Conservation (phyloP, 2,888 invertebrate species). For the Calliopum simillimum region DNA sequence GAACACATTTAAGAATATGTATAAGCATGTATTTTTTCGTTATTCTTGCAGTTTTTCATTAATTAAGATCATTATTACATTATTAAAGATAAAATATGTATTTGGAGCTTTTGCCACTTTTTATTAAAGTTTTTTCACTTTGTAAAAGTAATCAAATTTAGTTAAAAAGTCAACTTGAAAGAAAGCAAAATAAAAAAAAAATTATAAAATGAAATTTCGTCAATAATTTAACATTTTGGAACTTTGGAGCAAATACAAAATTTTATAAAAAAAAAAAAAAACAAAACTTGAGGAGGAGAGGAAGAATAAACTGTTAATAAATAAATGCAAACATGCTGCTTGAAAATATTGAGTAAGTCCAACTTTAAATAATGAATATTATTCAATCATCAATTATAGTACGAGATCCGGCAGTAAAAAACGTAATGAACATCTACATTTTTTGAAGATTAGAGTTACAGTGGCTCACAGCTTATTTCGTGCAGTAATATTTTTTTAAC, state of each 20-base stretch:
- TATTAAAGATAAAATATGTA: constrained; percentile 38
- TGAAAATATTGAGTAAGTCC: not conserved
- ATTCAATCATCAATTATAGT: too few relatives aligned
- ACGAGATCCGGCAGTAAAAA: constrained; percentile 11
- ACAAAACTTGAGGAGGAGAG: too few relatives aligned
- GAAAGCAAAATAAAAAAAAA: constrained; percentile 18
- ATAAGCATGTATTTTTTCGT: constrained; percentile 8
- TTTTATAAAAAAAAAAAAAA: too few relatives aligned
- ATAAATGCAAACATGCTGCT: not conserved
- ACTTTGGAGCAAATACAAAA: too few relatives aligned
- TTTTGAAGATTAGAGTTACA: too few relatives aligned
- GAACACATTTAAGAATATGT: not conserved
- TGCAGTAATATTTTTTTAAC: too few relatives aligned
- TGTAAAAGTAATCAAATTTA: constrained; percentile 30
- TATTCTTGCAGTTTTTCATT: constrained; percentile 18
- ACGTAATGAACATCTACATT: too few relatives aligned
- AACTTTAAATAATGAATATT: too few relatives aligned
- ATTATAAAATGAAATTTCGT: not conserved
- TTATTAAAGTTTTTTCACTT: constrained; percentile 41
- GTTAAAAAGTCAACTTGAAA: constrained; percentile 19
- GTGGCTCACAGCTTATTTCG: too few relatives aligned
- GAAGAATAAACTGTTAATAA: not conserved
- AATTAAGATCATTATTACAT: constrained; percentile 26
- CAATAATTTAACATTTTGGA: too few relatives aligned
- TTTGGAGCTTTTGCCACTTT: constrained; percentile 51